Evolutionary conservation across 2,113 vertebrate species (phyloP).

Genomic region (Varanus salvator): DNA sequence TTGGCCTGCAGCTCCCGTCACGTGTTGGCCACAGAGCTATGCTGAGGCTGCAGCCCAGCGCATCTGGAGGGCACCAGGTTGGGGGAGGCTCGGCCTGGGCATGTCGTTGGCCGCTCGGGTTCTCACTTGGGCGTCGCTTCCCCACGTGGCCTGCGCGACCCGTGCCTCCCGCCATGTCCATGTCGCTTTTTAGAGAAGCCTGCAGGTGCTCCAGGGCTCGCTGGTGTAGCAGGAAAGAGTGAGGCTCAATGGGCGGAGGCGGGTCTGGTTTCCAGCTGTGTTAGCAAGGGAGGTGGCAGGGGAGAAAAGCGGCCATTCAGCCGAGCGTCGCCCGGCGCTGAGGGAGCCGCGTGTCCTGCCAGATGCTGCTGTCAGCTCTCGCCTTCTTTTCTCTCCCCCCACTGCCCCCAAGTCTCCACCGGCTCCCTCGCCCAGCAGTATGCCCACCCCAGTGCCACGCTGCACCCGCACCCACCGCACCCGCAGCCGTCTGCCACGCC

Average conservation of each 20-base stretch:
- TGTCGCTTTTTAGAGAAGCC: neutral
- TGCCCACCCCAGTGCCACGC: constrained; percentile 88
- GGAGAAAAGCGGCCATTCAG: neutral
- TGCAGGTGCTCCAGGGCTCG: no score
- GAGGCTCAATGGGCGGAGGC: fast-evolving
- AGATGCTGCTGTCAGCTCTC: neutral
- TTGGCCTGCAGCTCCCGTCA: no score
- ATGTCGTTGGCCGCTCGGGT: no score
- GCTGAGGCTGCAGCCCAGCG: no score
- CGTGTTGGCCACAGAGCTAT: no score
- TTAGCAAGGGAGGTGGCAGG: neutral
- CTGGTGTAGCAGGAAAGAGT: neutral
- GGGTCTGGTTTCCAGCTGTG: neutral
- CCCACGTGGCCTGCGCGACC: neutral
- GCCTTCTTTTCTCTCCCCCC: constrained; percentile 33
- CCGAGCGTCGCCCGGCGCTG: neutral
- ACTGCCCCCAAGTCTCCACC: constrained; percentile 86
- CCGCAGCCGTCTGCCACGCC: constrained; percentile 97
- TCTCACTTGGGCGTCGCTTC: neutral
- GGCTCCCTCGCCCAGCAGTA: constrained; percentile 97
- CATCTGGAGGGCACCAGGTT: no score
- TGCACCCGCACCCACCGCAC: constrained; percentile 92
- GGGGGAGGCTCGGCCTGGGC: no score
- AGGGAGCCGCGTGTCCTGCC: neutral
- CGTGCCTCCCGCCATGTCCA: neutral